A percentile compares a stretch with the other conserved stretches of the same genome.
Evolutionary conservation across 2,888 invertebrate genomes (phyloP).

Genomic region (Tetheella fluctuosa): DNA sequence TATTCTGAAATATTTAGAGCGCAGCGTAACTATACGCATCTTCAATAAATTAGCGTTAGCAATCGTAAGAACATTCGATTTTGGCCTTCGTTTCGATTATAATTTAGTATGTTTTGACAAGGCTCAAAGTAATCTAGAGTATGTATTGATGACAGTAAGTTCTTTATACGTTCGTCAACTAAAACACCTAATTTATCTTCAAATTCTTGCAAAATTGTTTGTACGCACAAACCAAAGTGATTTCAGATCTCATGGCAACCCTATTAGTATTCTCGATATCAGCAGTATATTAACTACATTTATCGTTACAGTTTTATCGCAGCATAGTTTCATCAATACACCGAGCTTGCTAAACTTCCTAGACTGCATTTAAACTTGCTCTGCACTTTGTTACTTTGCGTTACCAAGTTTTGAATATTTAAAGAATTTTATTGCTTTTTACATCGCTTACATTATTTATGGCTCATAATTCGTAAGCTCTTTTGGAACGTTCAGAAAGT

Average conservation of each 20-base stretch:
- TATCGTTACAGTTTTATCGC: conserved; percentile 31
- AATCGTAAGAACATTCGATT: neutral
- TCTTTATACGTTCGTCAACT: no score
- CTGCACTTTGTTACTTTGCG: conserved; percentile 24
- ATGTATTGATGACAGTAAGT: no score
- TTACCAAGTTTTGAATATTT: conserved; percentile 30
- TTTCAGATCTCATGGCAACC: neutral
- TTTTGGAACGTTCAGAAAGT: conserved; percentile 8
- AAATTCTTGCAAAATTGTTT: no score
- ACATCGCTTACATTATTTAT: conserved; percentile 23
- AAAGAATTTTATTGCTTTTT: conserved; percentile 29
- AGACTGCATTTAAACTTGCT: conserved; percentile 33
- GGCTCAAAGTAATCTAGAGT: no score
- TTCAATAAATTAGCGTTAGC: conserved; percentile 3
- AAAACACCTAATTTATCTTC: no score
- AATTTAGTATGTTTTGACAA: neutral
- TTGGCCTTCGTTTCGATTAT: neutral
- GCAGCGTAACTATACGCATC: neutral
- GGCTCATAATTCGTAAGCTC: conserved; percentile 2
- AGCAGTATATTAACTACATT: conserved; percentile 13
- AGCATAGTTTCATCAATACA: conserved; percentile 38
- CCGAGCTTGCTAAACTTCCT: conserved; percentile 39
- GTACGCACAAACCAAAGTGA: no score
- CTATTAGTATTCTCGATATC: conserved; percentile 30
- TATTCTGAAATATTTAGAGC: conserved; percentile 3